phyloP scores from a whole-genome alignment of 2,113 vertebrate genomes.

The Corydoras sp. region DNA sequence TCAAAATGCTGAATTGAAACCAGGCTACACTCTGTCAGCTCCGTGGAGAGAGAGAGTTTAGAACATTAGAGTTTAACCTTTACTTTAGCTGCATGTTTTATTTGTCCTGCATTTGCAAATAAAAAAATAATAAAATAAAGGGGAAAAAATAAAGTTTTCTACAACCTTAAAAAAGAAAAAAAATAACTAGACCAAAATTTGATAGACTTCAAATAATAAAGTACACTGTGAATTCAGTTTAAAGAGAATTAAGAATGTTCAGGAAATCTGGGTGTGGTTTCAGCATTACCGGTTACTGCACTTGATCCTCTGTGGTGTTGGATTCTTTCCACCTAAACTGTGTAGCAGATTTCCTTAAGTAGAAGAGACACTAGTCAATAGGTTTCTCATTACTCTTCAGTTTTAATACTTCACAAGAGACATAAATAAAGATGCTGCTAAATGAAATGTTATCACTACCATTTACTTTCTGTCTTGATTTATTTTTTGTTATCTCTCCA shows the following conservation, averaged over 20 bases:
- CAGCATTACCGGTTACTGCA: slow-evolving; percentile 31
- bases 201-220: no score
- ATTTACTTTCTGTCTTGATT: neutral
- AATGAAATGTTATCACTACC: slow-evolving; percentile 60
- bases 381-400: slow-evolving; percentile 70
- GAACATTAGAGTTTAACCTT: no score
- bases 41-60: no score
- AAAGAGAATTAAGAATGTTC: neutral
- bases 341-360: slow-evolving; percentile 63
- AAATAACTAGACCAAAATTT: no score
- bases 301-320: slow-evolving; percentile 36
- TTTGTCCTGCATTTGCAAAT: no score
- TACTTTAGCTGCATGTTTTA: no score
- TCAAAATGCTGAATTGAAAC: neutral
- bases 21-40: no score
- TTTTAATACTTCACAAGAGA: slow-evolving; percentile 63
- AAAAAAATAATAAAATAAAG: no score
- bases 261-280: slow-evolving; percentile 15
- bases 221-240: no score
- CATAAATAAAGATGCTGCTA: slow-evolving; percentile 50
- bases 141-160: no score
- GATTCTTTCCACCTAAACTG: slow-evolving; percentile 43
- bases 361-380: slow-evolving; percentile 62
- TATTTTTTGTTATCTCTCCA: neutral
- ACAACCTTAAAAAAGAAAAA: no score